These are phyloP conservation scores for Brachionus sp. DNA, from an alignment of 1,140 invertebrate genomes.

Conservation along the genomic window DNA sequence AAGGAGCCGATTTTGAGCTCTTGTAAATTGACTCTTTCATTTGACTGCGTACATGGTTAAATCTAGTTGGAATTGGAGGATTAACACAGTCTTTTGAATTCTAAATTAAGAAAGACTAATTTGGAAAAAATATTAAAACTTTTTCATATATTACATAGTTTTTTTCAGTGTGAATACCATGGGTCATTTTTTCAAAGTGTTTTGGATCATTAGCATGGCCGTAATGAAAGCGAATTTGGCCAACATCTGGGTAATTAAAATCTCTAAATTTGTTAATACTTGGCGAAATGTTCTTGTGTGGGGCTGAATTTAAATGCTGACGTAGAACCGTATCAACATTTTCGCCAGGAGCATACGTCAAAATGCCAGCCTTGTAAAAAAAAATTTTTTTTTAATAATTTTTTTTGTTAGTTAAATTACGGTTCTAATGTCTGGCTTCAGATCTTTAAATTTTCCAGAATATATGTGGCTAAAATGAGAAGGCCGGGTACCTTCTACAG, in stretches of 20 bases:
- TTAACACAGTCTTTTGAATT: constrained; percentile 53
- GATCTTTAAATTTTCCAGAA: constrained; percentile 55
- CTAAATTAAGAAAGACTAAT: not conserved
- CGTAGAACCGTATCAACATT: constrained; percentile 48
- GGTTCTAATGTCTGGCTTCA: constrained; percentile 51
- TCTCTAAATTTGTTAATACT: not conserved
- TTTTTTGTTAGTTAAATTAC: constrained; percentile 49
- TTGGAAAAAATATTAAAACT: not conserved
- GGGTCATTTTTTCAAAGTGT: constrained; percentile 55
- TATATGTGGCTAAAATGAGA: constrained; percentile 60
- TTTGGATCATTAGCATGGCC: constrained; percentile 56
- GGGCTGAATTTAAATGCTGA: constrained; percentile 23
- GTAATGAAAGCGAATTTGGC: constrained; percentile 55
- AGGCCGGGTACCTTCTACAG: not conserved
- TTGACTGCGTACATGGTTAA: constrained; percentile 52
- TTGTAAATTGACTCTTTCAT: constrained; percentile 54
- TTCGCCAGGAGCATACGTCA: constrained; percentile 54
- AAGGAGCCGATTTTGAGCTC: constrained; percentile 52
- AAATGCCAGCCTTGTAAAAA: constrained; percentile 55
- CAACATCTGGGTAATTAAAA: constrained; percentile 52
- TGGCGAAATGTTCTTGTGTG: not conserved
- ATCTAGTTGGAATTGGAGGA: constrained; percentile 54
- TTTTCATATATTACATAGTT: not conserved
- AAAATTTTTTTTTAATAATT: constrained; percentile 31
- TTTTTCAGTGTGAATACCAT: constrained; percentile 51